These are phyloP conservation scores for Sardinella longiceps DNA, from an alignment of 2,797 vertebrate genomes.

Conservation along the genomic window DNA sequence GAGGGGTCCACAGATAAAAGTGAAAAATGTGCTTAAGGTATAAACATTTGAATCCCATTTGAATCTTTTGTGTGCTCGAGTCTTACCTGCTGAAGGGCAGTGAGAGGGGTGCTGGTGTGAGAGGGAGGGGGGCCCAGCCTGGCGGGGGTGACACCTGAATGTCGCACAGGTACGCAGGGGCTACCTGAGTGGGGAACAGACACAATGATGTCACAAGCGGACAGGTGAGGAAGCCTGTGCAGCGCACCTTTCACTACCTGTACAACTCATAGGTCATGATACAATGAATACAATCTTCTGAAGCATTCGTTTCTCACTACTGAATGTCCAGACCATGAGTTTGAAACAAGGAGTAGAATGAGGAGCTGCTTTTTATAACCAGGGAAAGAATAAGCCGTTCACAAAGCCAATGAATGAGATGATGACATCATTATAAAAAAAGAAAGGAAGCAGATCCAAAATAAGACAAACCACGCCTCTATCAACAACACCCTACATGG, in stretches of 20 bases:
- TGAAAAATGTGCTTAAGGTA: too few relatives aligned
- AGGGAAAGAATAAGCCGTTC: background rate
- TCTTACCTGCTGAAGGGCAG: background rate
- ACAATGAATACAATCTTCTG: background rate
- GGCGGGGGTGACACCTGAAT: background rate
- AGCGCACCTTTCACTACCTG: too few relatives aligned
- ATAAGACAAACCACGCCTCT: background rate
- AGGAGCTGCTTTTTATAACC: too few relatives aligned
- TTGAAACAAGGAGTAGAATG: too few relatives aligned
- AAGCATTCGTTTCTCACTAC: too few relatives aligned
- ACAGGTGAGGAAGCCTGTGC: background rate
- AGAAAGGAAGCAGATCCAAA: background rate
- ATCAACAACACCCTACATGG: background rate
- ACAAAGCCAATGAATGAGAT: background rate
- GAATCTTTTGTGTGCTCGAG: too few relatives aligned
- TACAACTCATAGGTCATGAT: too few relatives aligned
- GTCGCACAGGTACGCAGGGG: background rate
- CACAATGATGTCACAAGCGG: too few relatives aligned
- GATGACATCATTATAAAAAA: too few relatives aligned
- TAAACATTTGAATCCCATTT: too few relatives aligned
- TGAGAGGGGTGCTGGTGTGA: background rate
- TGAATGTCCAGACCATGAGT: too few relatives aligned
- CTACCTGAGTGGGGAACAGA: background rate
- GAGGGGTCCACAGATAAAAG: too few relatives aligned
- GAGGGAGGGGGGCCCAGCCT: conserved; percentile 11